Evolutionary conservation across 1,140 invertebrate genomes (phyloP).

Genomic region (Frieseomelitta varia): DNA sequence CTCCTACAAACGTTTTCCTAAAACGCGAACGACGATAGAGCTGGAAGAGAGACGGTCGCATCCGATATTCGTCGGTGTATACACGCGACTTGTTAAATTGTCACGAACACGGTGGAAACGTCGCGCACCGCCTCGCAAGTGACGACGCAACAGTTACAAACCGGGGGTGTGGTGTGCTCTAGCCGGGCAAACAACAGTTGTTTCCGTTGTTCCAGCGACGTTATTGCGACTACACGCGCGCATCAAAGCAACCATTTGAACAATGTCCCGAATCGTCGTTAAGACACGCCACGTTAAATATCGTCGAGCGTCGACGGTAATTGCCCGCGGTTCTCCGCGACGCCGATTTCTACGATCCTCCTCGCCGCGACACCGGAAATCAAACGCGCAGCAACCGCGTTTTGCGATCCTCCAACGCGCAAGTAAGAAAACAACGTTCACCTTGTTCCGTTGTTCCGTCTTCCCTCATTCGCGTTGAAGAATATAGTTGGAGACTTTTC

Average conservation of each 20-base stretch:
- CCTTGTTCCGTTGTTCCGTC: background rate
- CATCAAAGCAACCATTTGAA: conserved; percentile 40
- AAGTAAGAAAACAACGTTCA: background rate
- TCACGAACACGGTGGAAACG: conserved; percentile 14
- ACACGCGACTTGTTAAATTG: conserved; percentile 26
- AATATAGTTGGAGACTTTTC: too few species aligned
- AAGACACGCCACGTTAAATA: conserved; percentile 38
- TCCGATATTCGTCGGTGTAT: background rate
- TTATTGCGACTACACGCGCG: conserved; percentile 22
- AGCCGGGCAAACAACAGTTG: conserved; percentile 26
- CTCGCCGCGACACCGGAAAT: background rate
- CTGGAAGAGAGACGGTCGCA: background rate
- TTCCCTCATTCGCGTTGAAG: too few species aligned
- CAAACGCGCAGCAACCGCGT: background rate
- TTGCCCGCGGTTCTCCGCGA: background rate
- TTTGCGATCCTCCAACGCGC: background rate
- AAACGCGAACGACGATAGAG: background rate
- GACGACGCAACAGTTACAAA: conserved; percentile 12
- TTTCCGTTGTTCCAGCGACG: conserved; percentile 28
- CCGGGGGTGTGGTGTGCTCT: background rate
- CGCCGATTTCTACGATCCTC: background rate
- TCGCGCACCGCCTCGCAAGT: background rate
- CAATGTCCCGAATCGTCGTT: conserved; percentile 28
- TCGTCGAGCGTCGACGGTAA: conserved; percentile 4
- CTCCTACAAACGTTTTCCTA: too few species aligned